These are phyloP conservation scores for Blastomussa wellsi DNA, from an alignment of 92 coral and sea anemone genomes.

Conservation along the genomic window DNA sequence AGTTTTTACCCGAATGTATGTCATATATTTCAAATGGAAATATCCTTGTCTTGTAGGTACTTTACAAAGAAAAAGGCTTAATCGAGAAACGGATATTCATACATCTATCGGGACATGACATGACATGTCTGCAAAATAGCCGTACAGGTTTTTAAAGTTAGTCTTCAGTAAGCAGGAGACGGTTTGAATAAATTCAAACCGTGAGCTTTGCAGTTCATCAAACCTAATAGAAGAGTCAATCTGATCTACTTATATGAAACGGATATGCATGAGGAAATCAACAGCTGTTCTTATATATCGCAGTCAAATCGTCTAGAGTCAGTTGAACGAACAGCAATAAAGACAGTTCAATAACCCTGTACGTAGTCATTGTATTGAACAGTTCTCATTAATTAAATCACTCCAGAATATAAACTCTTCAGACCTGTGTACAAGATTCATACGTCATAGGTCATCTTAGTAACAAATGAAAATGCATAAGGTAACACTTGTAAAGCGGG, in stretches of 20 bases:
- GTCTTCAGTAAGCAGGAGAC: background rate
- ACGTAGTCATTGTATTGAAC: constrained; percentile 2
- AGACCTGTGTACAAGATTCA: background rate
- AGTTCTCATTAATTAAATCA: background rate
- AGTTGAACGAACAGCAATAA: background rate
- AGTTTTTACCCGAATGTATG: background rate
- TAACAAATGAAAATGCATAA: constrained; percentile 29
- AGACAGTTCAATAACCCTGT: background rate
- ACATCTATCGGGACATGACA: background rate
- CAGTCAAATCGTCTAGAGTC: background rate
- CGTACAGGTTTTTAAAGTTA: background rate
- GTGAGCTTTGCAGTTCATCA: background rate
- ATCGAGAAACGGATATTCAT: background rate
- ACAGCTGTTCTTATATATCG: background rate
- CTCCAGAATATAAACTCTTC: background rate
- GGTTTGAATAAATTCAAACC: background rate
- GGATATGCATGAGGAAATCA: background rate
- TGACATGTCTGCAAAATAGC: background rate
- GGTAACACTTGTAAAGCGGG: background rate
- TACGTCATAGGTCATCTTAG: constrained; percentile 25
- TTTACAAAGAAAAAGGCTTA: too few relatives aligned
- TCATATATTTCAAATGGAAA: background rate
- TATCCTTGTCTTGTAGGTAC: background rate
- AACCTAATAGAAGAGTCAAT: background rate
- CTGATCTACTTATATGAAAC: background rate